Evolutionary conservation across 2,797 vertebrate species (phyloP).

Genomic region (Pangasius larnaudii): DNA sequence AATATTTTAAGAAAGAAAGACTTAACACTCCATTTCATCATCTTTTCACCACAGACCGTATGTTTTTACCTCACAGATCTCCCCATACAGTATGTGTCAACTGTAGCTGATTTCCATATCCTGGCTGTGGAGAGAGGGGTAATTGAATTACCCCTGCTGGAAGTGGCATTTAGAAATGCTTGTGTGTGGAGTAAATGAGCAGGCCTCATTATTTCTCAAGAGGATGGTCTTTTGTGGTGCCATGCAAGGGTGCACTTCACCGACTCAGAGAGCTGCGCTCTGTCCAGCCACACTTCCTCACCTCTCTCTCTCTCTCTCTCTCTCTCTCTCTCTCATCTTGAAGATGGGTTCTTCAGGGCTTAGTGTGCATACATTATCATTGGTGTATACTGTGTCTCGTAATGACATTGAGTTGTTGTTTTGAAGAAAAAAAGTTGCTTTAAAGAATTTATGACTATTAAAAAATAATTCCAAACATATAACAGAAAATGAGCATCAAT

Average conservation of each 20-base stretch:
- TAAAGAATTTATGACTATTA: not conserved
- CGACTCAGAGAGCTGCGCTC: slow-evolving; percentile 3
- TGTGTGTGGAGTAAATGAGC: slow-evolving; percentile 56
- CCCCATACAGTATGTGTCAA: not conserved
- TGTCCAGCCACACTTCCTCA: slow-evolving; percentile 14
- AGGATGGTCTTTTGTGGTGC: slow-evolving; percentile 65
- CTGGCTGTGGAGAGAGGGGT: slow-evolving; percentile 34
- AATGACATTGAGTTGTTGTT: not conserved
- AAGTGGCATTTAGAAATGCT: slow-evolving; percentile 55
- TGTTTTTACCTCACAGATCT: slow-evolving; percentile 1
- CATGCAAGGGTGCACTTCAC: slow-evolving; percentile 49
- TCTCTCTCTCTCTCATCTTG: not conserved
- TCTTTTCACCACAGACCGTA: not conserved
- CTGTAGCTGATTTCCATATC: slow-evolving; percentile 41
- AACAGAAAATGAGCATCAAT: not conserved
- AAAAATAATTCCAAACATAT: not conserved
- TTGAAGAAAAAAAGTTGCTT: not conserved
- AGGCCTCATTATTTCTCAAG: slow-evolving; percentile 73
- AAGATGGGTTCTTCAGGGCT: not conserved
- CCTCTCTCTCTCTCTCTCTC: not conserved
- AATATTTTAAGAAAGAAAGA: not conserved
- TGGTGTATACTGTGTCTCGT: not conserved
- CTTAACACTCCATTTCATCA: not conserved
- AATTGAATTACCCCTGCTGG: slow-evolving; percentile 57
- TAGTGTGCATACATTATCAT: not conserved